phyloP scores from a whole-genome alignment of 2,888 invertebrate species.

The Drosophila borealis region DNA sequence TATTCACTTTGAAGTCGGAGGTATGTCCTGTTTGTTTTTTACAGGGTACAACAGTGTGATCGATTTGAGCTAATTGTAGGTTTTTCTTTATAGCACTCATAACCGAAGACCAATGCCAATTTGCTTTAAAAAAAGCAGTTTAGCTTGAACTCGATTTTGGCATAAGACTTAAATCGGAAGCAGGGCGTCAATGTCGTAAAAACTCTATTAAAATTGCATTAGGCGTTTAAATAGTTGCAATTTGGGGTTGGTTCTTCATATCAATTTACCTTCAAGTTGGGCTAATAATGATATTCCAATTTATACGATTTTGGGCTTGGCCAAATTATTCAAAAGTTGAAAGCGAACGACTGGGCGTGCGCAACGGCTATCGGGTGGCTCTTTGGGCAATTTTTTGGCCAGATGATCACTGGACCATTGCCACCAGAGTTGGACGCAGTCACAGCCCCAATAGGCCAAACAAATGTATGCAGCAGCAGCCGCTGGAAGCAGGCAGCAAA shows the following conservation, averaged over 20 bases:
- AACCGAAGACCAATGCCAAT: conserved; percentile 9
- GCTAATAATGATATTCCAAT: conserved; percentile 70
- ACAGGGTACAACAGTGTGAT: conserved; percentile 25
- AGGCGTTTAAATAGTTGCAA: conserved; percentile 11
- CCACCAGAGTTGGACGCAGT: conserved; percentile 52
- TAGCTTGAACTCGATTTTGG: conserved; percentile 46
- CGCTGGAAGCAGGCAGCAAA: conserved; percentile 51
- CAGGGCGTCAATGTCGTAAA: conserved; percentile 47
- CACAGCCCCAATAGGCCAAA: conserved; percentile 20
- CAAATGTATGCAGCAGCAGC: conserved; percentile 43
- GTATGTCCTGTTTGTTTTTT: neutral
- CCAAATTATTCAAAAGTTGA: conserved; percentile 70
- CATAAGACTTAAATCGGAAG: conserved; percentile 46
- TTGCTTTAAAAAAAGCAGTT: conserved; percentile 51
- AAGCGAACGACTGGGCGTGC: conserved; percentile 43
- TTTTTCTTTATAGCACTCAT: conserved; percentile 38
- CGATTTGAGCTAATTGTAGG: conserved; percentile 53
- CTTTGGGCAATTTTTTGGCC: conserved; percentile 54
- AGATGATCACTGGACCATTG: conserved; percentile 70
- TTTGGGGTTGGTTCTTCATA: conserved; percentile 6
- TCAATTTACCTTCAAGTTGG: neutral
- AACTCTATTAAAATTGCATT: conserved; percentile 26
- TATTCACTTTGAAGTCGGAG: neutral
- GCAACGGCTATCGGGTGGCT: conserved; percentile 15
- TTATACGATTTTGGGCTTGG: conserved; percentile 42